Conservation (phyloP, 2,113 vertebrate species). For the Sialia sialis region DNA sequence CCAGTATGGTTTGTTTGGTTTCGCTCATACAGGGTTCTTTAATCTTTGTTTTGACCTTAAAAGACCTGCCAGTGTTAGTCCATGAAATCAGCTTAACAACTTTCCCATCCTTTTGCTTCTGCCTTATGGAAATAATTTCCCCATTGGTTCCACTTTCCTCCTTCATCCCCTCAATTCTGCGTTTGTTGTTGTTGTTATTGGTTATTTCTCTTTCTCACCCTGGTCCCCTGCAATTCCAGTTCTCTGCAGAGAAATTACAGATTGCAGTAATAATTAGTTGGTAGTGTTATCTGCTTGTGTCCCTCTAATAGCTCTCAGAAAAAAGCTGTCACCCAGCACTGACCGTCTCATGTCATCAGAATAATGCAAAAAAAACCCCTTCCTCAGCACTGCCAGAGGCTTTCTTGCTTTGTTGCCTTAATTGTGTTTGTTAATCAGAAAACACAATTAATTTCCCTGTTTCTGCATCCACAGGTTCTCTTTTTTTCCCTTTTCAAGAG, state of each 20-base stretch:
- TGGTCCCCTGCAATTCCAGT: background rate
- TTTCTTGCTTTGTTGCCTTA: constrained; percentile 55
- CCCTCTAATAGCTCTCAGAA: constrained; percentile 45
- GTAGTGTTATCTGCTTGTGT: constrained; percentile 51
- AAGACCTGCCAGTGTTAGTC: constrained; percentile 11
- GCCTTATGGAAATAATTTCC: constrained; percentile 45
- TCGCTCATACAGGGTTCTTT: background rate
- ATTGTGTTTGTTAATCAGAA: constrained; percentile 74
- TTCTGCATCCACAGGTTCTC: background rate
- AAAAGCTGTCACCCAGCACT: constrained; percentile 69
- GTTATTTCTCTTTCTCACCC: background rate
- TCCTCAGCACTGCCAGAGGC: constrained; percentile 6
- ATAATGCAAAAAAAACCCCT: constrained; percentile 58
- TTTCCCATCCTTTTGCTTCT: constrained; percentile 10
- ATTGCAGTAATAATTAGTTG: constrained; percentile 58
- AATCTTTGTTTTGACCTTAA: constrained; percentile 55
- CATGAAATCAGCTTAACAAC: constrained; percentile 57
- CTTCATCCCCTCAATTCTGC: background rate
- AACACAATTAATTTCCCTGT: constrained; percentile 61
- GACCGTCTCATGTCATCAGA: constrained; percentile 9
- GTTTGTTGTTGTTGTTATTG: background rate
- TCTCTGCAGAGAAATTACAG: constrained; percentile 63
- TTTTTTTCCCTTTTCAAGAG: background rate
- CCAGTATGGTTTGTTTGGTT: background rate
- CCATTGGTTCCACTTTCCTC: constrained; percentile 36